Conservation (phyloP, 2,113 vertebrate species). For the Anoura caudifer region DNA sequence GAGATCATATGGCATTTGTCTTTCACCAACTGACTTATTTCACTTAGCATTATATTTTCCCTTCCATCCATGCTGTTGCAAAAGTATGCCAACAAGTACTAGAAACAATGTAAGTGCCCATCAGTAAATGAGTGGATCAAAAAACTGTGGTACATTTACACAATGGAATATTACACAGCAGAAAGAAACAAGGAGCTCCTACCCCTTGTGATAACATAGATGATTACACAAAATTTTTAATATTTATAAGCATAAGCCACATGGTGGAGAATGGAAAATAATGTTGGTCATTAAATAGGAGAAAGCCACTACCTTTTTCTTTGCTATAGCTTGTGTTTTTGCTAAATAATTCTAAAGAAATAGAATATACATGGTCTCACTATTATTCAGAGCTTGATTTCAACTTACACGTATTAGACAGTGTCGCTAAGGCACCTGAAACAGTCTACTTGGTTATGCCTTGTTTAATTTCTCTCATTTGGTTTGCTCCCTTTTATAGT, state of each 20-base stretch:
- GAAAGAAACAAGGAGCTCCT: too few species aligned
- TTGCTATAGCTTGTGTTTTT: neutral
- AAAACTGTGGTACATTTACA: too few species aligned
- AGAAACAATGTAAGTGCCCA: too few species aligned
- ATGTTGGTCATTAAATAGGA: neutral
- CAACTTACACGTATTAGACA: neutral
- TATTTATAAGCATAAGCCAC: neutral
- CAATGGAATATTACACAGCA: too few species aligned
- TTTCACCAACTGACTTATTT: too few species aligned
- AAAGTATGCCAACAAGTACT: too few species aligned
- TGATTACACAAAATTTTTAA: neutral
- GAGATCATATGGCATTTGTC: too few species aligned
- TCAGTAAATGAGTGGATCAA: too few species aligned
- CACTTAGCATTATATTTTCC: too few species aligned
- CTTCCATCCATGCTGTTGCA: too few species aligned
- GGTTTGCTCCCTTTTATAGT: neutral
- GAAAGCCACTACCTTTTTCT: neutral
- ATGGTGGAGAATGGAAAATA: neutral
- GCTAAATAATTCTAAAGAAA: constrained; percentile 5
- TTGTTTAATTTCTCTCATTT: constrained; percentile 37
- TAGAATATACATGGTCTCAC: neutral
- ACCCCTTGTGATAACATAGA: too few species aligned
- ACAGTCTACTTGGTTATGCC: neutral
- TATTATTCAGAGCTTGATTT: neutral
- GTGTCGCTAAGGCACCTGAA: constrained; percentile 34